Evolutionary conservation across 2,113 vertebrate species (phyloP).

Genomic region (Pavo muticus): DNA sequence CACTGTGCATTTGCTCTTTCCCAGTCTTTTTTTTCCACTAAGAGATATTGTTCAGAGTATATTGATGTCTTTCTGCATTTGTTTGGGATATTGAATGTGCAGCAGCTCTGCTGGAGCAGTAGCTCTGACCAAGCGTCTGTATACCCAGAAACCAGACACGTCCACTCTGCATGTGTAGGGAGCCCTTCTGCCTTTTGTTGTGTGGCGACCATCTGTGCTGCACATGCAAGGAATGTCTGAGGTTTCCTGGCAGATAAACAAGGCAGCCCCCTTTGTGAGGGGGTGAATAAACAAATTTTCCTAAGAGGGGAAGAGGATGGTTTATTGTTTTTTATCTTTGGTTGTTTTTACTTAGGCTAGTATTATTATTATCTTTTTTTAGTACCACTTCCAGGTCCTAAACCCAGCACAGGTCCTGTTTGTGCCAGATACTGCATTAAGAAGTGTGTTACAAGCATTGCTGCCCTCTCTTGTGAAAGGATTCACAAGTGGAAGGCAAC

Average conservation of each 20-base stretch:
- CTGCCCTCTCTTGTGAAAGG: neutral
- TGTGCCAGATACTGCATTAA: neutral
- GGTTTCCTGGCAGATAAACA: constrained; percentile 19
- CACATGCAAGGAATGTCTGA: constrained; percentile 62
- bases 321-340: constrained; percentile 46
- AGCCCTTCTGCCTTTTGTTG: constrained; percentile 57
- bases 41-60: neutral
- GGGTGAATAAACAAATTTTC: constrained; percentile 50
- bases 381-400: neutral
- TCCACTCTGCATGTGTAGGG: neutral
- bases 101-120: constrained; percentile 41
- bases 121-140: constrained; percentile 26
- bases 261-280: constrained; percentile 28
- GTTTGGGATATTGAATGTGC: neutral
- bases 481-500: neutral
- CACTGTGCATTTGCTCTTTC: neutral
- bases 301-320: constrained; percentile 9
- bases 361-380: constrained; percentile 10
- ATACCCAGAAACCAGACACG: constrained; percentile 29
- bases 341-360: constrained; percentile 29
- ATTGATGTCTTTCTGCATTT: constrained; percentile 9
- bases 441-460: neutral
- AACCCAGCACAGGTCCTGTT: neutral
- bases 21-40: neutral
- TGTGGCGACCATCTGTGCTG: constrained; percentile 49